These are phyloP conservation scores for Gastracanthus pulcherrimus DNA, from an alignment of 2,888 invertebrate genomes.

Conservation along the genomic window DNA sequence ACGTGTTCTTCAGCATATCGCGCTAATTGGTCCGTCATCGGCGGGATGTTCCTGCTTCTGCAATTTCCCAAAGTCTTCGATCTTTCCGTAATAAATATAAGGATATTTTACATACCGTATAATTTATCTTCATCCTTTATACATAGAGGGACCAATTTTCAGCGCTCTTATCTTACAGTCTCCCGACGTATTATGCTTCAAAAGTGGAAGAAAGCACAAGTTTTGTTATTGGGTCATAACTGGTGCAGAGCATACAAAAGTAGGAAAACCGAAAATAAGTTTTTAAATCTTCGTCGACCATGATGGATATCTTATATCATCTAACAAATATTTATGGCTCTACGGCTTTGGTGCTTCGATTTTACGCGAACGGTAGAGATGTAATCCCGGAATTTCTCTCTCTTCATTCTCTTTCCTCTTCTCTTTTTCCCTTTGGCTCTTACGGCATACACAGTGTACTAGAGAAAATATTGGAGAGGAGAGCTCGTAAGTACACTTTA, in stretches of 20 bases:
- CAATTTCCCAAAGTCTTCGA: conserved; percentile 17
- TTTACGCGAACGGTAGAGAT: neutral
- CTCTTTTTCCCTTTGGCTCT: neutral
- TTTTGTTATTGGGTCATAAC: conserved; percentile 1
- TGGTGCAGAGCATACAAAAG: conserved; percentile 18
- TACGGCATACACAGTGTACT: neutral
- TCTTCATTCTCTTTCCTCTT: neutral
- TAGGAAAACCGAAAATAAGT: conserved; percentile 6
- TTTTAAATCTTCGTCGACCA: too few species aligned
- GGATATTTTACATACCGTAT: too few species aligned
- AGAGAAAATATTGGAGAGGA: neutral
- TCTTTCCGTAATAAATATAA: conserved; percentile 12
- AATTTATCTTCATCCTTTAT: neutral
- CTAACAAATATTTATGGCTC: conserved; percentile 33
- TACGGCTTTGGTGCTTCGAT: neutral
- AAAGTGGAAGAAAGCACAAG: too few species aligned
- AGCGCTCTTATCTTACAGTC: neutral
- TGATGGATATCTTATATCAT: too few species aligned
- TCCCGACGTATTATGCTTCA: too few species aligned
- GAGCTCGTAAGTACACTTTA: conserved; percentile 26
- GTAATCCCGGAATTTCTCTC: neutral
- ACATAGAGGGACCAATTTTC: neutral
- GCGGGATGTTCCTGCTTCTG: conserved; percentile 6
- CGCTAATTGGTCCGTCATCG: neutral
- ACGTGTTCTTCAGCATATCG: conserved; percentile 57